Evolutionary conservation across 2,888 invertebrate genomes (phyloP), one percentile per base, ranked within the genome.

Genomic region (Drosophila imparisetae): DNA sequence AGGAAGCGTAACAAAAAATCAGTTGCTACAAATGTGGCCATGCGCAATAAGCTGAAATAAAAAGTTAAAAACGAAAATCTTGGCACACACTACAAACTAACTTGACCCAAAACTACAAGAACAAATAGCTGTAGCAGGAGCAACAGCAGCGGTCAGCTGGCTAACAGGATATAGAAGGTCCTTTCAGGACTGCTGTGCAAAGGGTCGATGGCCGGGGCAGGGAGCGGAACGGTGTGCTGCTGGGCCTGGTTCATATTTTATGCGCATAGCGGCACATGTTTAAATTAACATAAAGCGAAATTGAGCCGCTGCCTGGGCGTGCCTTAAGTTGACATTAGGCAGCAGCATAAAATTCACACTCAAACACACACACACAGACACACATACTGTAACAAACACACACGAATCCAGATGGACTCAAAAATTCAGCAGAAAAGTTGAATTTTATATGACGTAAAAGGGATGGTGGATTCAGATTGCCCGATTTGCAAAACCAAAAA

Each of bases 251-350:
- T 89, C 89, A 90, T 89, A 89, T 87, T 90, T 87, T 87, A 87
- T 87, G 87, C 87, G 89, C 89, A 89, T 81, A 90, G 87, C 85
- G 89, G 87, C 89, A 90, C 87, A 87, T 90, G 87, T 82, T 89
- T 89, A 87, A 90, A 87, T 90, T 87, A 87, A 90, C 87, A 87
- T 87, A 87, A 87, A 90, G 75, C 87, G 86, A 86, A 86, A 86
- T 90, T 86, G 86, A 86, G 89, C 90, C 75, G 83, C 77, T 84
- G 85, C 80, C 66, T 67, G 76, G 68, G 79, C 78, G 68, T 74
- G 71, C 59, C 84, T 77, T 70, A 74, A 84, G 85, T 84, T 84
- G 84, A 84, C 84, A 84, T 85, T 85, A 87, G 87, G 85, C 62
- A 66, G 84, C 75, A 78, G 81, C 75, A 75, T 80, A 76, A 83